A percentile compares a stretch with the other conserved stretches of the same genome.
These are phyloP conservation scores for Panagrolaimus sp. DNA, from an alignment of 1,140 invertebrate species.

Conservation along the genomic window DNA sequence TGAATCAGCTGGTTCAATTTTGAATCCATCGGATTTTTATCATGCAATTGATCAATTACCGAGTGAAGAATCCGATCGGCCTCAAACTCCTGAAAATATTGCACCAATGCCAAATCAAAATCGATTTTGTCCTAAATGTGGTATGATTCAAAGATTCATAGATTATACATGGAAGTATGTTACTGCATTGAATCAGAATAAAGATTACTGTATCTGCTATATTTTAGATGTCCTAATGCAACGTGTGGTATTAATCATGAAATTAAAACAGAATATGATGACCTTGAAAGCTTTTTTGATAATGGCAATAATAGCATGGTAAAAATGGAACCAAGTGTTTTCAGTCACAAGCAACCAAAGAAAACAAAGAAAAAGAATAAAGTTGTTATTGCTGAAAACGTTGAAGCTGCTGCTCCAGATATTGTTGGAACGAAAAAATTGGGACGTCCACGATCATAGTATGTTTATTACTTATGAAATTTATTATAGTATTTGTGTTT, in stretches of 20 bases:
- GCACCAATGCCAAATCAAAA: background rate
- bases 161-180: slow-evolving; percentile 31
- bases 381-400: background rate
- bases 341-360: background rate
- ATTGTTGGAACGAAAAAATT: background rate
- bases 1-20: slow-evolving; percentile 24
- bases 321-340: background rate
- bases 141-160: background rate
- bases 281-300: slow-evolving; percentile 1
- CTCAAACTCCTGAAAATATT: slow-evolving; percentile 24
- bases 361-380: background rate
- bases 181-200: background rate
- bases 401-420: background rate
- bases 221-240: slow-evolving; percentile 31
- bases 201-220: background rate
- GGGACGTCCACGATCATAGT: slow-evolving; percentile 1
- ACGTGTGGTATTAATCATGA: slow-evolving; percentile 10
- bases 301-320: background rate
- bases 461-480: background rate
- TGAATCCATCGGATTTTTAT: slow-evolving; percentile 37
- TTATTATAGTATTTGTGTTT: slow-evolving; percentile 2
- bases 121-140: background rate
- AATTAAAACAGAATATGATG: background rate
- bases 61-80: slow-evolving; percentile 31
- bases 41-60: slow-evolving; percentile 34